A percentile compares a stretch with the other conserved stretches of the same genome.
Conservation (phyloP, 2,113 vertebrate species). For the Prochilodus magdalenae region DNA sequence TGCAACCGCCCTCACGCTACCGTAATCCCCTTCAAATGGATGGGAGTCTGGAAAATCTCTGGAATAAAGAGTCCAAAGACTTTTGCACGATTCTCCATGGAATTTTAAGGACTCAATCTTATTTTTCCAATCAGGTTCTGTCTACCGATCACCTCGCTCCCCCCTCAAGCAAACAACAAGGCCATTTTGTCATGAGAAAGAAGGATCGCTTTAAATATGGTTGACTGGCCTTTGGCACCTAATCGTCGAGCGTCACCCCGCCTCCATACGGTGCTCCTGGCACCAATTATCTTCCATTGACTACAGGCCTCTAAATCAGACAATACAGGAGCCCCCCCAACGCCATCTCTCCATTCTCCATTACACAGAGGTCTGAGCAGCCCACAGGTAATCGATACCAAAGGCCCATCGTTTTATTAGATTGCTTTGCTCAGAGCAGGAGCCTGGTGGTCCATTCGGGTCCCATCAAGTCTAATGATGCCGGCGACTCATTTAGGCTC, state of each 20-base stretch:
- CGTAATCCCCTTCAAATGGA: neutral
- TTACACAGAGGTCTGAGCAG: conserved; percentile 55
- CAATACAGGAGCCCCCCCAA: neutral
- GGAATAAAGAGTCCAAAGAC: neutral
- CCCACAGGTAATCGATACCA: conserved; percentile 49
- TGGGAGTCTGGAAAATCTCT: neutral
- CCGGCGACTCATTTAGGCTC: conserved; percentile 34
- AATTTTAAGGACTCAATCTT: neutral
- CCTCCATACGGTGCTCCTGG: conserved; percentile 29
- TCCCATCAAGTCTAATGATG: conserved; percentile 52
- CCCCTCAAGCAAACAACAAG: neutral
- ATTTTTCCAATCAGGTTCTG: neutral
- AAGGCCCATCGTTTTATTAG: conserved; percentile 43
- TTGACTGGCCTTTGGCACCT: conserved; percentile 12
- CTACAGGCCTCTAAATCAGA: conserved; percentile 29
- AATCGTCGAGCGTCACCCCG: neutral
- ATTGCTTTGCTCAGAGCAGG: conserved; percentile 42
- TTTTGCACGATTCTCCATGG: neutral
- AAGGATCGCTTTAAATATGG: conserved; percentile 14
- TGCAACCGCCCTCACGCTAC: neutral
- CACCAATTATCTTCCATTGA: conserved; percentile 48
- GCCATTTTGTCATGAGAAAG: neutral
- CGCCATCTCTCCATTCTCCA: conserved; percentile 45
- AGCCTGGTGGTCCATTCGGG: conserved; percentile 31
- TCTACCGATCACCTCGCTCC: neutral